Conservation (phyloP, 2,888 invertebrate species). For the Dioctria linearis region DNA sequence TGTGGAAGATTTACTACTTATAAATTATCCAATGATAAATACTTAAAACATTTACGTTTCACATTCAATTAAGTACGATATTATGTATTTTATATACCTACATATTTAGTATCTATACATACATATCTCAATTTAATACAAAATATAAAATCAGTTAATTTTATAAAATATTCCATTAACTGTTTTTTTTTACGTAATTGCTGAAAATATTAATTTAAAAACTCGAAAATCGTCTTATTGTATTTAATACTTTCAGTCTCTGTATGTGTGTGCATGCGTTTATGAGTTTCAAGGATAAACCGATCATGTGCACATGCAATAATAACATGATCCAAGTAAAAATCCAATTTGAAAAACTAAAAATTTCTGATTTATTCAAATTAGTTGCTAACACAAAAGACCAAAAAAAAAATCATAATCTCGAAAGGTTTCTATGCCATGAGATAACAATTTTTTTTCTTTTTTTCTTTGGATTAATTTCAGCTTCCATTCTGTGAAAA, state of each 20-base stretch:
- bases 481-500: neutral
- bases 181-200: neutral
- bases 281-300: too few relatives aligned
- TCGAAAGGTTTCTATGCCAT: neutral
- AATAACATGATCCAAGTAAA: too few relatives aligned
- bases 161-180: slow-evolving; percentile 12
- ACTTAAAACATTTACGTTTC: neutral
- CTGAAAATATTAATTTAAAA: too few relatives aligned
- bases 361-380: neutral
- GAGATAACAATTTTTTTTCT: neutral
- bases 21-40: slow-evolving; percentile 15
- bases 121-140: slow-evolving; percentile 3
- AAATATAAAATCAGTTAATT: slow-evolving; percentile 5
- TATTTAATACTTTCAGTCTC: too few relatives aligned
- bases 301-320: too few relatives aligned
- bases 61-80: slow-evolving; percentile 16
- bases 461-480: slow-evolving; percentile 33
- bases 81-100: neutral
- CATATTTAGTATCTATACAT: too few relatives aligned
- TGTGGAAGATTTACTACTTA: too few relatives aligned
- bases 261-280: too few relatives aligned
- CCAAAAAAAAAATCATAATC: neutral
- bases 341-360: too few relatives aligned
- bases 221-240: too few relatives aligned
- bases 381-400: slow-evolving; percentile 15